These are phyloP conservation scores for Oxyura jamaicensis DNA, from an alignment of 2,113 vertebrate genomes.

Conservation along the genomic window DNA sequence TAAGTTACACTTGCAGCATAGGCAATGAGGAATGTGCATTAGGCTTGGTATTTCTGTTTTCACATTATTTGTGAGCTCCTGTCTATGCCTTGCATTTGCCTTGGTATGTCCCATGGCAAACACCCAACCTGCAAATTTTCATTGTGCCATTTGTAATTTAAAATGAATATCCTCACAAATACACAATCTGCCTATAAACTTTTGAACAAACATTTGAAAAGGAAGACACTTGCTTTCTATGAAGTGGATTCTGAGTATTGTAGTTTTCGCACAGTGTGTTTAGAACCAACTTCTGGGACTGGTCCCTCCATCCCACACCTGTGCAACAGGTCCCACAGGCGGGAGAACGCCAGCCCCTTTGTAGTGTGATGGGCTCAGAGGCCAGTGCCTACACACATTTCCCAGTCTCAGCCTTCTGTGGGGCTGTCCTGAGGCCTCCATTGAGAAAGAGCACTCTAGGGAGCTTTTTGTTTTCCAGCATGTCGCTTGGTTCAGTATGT, in stretches of 20 bases:
- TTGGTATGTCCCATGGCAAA: neutral
- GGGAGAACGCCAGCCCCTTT: rapidly evolving
- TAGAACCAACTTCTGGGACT: neutral
- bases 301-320: neutral
- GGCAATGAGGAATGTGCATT: neutral
- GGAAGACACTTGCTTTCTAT: neutral
- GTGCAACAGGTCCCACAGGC: neutral
- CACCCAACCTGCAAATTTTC: neutral
- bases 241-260: neutral
- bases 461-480: neutral
- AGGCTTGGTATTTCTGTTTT: neutral
- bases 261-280: neutral
- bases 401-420: neutral
- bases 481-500: neutral
- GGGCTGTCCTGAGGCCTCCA: neutral
- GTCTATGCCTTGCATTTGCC: neutral
- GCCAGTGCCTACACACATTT: neutral
- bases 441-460: neutral
- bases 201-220: neutral
- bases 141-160: neutral
- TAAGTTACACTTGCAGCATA: neutral
- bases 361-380: neutral
- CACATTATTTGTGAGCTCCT: neutral
- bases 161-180: neutral
- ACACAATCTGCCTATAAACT: neutral